Percentiles rank a stretch among this genome's conserved stretches.
Conservation (phyloP, 2,888 invertebrate species). For the Pseudococcus jackbeardsleyi region DNA sequence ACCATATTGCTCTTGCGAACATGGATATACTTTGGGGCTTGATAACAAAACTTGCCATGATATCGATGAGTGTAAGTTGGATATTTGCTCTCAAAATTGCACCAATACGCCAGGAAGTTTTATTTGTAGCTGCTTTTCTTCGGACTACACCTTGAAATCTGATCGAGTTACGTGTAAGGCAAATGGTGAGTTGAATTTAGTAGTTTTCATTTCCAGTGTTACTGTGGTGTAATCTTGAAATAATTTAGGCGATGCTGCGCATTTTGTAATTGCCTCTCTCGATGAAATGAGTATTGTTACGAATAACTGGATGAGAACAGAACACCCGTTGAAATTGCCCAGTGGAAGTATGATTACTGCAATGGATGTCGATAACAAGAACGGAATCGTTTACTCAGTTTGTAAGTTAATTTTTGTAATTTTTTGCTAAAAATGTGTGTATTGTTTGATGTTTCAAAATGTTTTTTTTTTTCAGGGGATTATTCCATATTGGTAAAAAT, state of each 20-base stretch:
- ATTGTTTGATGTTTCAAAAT: neutral
- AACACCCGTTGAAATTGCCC: neutral
- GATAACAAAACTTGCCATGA: slow-evolving; percentile 77
- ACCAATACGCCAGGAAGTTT: slow-evolving; percentile 74
- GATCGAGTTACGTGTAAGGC: slow-evolving; percentile 69
- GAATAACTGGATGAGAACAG: slow-evolving; percentile 25
- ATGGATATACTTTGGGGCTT: slow-evolving; percentile 74
- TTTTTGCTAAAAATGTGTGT: neutral
- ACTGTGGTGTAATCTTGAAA: neutral
- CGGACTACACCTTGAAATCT: slow-evolving; percentile 73
- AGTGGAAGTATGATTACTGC: slow-evolving; percentile 27
- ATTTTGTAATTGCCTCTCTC: slow-evolving; percentile 35
- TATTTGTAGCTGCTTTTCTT: slow-evolving; percentile 75
- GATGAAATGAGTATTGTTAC: slow-evolving; percentile 11
- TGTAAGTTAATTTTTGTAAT: neutral
- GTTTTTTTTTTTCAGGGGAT: neutral
- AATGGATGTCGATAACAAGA: neutral
- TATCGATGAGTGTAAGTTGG: slow-evolving; percentile 78
- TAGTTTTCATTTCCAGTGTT: neutral
- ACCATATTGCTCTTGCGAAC: slow-evolving; percentile 76
- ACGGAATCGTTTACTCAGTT: neutral
- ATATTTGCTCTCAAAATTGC: slow-evolving; percentile 79
- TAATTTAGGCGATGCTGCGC: slow-evolving; percentile 26
- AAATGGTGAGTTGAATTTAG: slow-evolving; percentile 70
- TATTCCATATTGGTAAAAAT: neutral